Evolutionary conservation across 2,113 vertebrate genomes (phyloP), one percentile per base, ranked within the genome.

Genomic region (Haplochromis vanheusdeni): DNA sequence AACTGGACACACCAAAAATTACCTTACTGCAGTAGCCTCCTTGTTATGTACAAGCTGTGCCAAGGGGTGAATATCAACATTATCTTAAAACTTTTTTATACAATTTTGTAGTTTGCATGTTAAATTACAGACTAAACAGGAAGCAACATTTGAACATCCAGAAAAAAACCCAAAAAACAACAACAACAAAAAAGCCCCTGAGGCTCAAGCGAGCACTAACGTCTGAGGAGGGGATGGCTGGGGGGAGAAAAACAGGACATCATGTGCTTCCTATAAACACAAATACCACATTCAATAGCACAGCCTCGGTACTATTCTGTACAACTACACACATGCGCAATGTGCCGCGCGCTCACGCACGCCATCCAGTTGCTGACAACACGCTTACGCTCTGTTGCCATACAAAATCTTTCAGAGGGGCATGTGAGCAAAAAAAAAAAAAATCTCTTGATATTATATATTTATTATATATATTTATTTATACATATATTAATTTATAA

Each of bases 31-130:
- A 95, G 95, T 95, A 92, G 92, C 93, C 93, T 95, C 94, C 95
- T 93, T 86, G 97, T 97, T 98, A 98, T 98, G 93, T 99, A 99
- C 98, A 98, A 96, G 97, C 97, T 97, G 97, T 97, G 97, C 97
- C 95, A 96, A 94, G 94, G 97, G 96, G 96, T 96, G 97, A 97
- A 97, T 97, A 98, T 96, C 94, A 98, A 97, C 97, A 97, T 96
- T 68, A 96, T 95, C 86, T 95, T 95, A 94, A 96, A 96, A 95
- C 92, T 95, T 93, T 97, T 98, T 97, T 97, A 97, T 98, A 99
- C 97, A 97, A 96, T 96, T 97, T 97, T 98, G 96, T 96, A 97
- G 97, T 96, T 97, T 96, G 97, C 96, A 88, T 94, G 95, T 98
- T 98, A 99, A 99, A 98, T 99, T 98, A 98, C 97, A 97, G 97